Evolutionary conservation across 2,888 invertebrate genomes (phyloP), one percentile per base, ranked within the genome.

Genomic region (Cantharis nigra): DNA sequence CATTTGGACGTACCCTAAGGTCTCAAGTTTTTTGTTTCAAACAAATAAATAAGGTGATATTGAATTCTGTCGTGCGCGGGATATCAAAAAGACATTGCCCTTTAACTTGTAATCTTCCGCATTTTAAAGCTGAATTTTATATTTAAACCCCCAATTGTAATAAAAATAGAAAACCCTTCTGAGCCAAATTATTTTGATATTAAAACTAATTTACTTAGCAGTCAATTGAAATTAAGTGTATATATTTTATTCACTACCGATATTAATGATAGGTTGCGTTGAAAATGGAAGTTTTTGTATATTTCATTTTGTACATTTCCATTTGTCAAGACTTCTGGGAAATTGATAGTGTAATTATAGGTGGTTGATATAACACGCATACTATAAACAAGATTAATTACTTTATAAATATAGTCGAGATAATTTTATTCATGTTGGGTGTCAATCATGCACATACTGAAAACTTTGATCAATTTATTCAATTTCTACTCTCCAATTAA

Each of bases 341-440:
- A 79, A 82, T 78, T 80, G 80, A 83, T 82, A 81, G 81, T 79
- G 71, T 83, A 83, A 83, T 83, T 83, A 83, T 78, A 81, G 78
- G 81, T 81, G 71, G 76, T 75, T 78, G 78, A 63, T 80, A 79
- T 73, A 80, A 82, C 84, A 84, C 84, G 83, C 84, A 83, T 81
- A 77, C 76, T 78, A 78, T 72, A 76, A 81, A 74, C 79, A 81
- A 84, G 84, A 84, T 84, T 83, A 83, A 84, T 83, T 82, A 83
- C 81, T 81, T 84, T 83, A 83, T 84, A 83, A 84, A 81, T 84
- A 82, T 77, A 77, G 79, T 74, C 71, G 71, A 78, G 72, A 78
- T 80, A 79, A 78, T 78, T 78, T 78, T 78, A 78, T 80, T 75
- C 77, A 76, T 74, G 71, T 74, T 76, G 69, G 63, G 72, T 78